phyloP scores from a whole-genome alignment of 2,888 invertebrate species.

The Gibbula magus region DNA sequence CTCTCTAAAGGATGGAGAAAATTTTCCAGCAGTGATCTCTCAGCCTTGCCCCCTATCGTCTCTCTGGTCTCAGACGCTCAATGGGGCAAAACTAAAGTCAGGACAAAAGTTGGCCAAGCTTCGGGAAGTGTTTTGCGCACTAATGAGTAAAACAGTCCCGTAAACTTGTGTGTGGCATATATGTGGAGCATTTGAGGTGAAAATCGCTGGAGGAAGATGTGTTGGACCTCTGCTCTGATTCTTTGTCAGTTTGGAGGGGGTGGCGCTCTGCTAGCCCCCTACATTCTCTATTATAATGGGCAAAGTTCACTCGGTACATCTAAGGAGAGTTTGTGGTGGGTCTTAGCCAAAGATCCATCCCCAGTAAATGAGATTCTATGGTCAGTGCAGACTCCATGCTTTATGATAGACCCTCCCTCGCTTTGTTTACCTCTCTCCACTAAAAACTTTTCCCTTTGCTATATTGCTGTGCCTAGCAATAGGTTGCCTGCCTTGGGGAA shows the following conservation, averaged over 20 bases:
- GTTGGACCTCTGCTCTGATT: neutral
- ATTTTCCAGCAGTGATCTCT: neutral
- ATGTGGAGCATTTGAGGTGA: neutral
- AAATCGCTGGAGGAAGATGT: neutral
- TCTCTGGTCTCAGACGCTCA: neutral
- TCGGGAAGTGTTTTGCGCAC: neutral
- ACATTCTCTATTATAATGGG: neutral
- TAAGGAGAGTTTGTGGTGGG: neutral
- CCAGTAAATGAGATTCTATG: neutral
- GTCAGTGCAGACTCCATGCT: neutral
- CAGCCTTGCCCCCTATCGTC: neutral
- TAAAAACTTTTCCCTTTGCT: too few relatives aligned
- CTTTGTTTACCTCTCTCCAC: too few relatives aligned
- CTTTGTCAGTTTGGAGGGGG: neutral
- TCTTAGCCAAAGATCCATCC: neutral
- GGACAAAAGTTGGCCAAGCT: slow-evolving; percentile 4
- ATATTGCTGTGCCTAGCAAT: too few relatives aligned
- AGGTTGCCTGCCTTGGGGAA: too few relatives aligned
- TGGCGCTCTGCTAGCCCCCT: neutral
- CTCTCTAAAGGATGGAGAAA: neutral
- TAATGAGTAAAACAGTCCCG: neutral
- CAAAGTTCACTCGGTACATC: neutral
- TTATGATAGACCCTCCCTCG: too few relatives aligned
- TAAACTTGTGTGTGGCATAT: neutral
- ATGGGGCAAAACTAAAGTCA: neutral